phyloP scores from a whole-genome alignment of 2,797 vertebrate species.

The Sebastes vulpes region DNA sequence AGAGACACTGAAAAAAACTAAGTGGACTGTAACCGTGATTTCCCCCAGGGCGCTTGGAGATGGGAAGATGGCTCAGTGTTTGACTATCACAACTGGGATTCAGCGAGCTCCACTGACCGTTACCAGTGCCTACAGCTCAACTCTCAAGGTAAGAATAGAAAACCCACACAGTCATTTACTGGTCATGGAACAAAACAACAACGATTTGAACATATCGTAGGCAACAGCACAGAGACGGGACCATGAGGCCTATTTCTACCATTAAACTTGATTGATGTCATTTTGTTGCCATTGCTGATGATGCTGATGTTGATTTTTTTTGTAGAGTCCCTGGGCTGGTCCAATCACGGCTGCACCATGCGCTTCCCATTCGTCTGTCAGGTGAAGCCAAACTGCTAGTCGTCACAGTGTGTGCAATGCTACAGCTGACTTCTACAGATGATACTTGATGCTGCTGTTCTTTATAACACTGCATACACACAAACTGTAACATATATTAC shows the following conservation, averaged over 20 bases:
- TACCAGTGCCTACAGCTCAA: conserved; percentile 36
- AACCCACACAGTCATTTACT: neutral
- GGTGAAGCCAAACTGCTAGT: conserved; percentile 18
- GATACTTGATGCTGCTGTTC: neutral
- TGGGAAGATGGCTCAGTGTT: conserved; percentile 41
- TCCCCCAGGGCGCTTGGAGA: conserved; percentile 30
- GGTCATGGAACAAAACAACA: neutral
- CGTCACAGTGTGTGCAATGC: neutral
- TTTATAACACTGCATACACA: neutral
- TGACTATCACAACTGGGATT: neutral
- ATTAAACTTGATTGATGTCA: neutral
- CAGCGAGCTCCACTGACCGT: rapidly evolving
- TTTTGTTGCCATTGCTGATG: neutral
- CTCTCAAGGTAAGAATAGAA: conserved; percentile 13
- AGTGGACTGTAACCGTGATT: neutral
- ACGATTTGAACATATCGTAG: neutral
- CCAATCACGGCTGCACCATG: conserved; percentile 5
- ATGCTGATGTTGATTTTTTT: neutral
- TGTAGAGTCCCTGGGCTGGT: conserved; percentile 32
- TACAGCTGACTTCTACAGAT: neutral
- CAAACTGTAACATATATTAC: too few relatives aligned
- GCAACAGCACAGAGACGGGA: neutral
- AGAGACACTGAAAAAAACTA: neutral
- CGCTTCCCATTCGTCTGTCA: conserved; percentile 26
- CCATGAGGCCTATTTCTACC: neutral